Evolutionary conservation across 2,113 vertebrate species (phyloP).

Genomic region (Hypomesus transpacificus): DNA sequence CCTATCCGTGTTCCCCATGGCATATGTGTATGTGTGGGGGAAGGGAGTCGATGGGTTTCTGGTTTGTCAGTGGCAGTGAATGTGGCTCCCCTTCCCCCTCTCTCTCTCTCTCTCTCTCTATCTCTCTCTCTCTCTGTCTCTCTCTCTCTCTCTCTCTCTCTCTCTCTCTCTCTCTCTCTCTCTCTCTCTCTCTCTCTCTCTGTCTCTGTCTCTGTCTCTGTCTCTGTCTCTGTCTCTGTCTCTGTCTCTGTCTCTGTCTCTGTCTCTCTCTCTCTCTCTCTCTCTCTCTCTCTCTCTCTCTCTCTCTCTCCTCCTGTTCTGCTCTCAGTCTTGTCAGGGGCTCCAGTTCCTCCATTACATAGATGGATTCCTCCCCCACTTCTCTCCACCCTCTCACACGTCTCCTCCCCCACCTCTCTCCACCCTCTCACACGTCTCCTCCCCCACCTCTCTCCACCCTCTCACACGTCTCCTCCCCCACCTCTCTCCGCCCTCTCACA

Average conservation of each 20-base stretch:
- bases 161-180: no score
- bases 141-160: no score
- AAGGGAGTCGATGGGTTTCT: conserved; percentile 44
- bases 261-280: conserved; percentile 19
- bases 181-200: no score
- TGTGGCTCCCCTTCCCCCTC: conserved; percentile 30
- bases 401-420: conserved; percentile 14
- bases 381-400: neutral
- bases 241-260: no score
- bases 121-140: no score
- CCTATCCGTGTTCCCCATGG: conserved; percentile 36
- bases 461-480: neutral
- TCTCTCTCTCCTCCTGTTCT: conserved; percentile 14
- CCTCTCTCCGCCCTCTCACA: no score
- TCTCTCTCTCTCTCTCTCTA: no score
- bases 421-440: neutral
- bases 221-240: no score
- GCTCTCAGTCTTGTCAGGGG: conserved; percentile 24
- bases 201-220: no score
- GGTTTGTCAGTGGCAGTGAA: conserved; percentile 40
- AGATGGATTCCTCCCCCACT: conserved; percentile 27
- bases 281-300: conserved; percentile 18
- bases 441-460: neutral
- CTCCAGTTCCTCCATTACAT: conserved; percentile 31
- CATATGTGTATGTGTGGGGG: conserved; percentile 49